Percentiles rank a stretch among this genome's conserved stretches.
Conservation (phyloP, 2,888 invertebrate genomes). For the Cephus spinipes region DNA sequence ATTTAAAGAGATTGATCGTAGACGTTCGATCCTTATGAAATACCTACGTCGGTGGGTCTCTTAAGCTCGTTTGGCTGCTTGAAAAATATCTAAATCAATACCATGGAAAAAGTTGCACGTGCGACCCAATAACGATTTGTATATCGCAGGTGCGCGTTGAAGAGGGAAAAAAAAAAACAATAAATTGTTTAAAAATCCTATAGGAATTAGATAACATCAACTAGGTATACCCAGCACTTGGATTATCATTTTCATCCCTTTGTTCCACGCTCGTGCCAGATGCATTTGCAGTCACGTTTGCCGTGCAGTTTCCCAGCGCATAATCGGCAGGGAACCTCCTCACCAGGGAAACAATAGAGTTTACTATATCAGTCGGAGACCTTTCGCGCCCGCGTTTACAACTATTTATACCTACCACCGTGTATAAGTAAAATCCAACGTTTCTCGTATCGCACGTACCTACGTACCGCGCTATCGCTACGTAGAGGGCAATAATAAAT, state of each 20-base stretch:
- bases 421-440: background rate
- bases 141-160: background rate
- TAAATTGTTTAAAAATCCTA: background rate
- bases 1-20: background rate
- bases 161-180: background rate
- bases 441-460: constrained; percentile 15
- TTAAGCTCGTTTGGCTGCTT: background rate
- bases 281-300: constrained; percentile 11
- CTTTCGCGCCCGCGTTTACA: constrained; percentile 55
- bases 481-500: constrained; percentile 45
- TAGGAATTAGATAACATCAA: background rate
- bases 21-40: background rate
- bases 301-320: constrained; percentile 35
- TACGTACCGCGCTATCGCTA: background rate
- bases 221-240: background rate
- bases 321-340: constrained; percentile 31
- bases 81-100: background rate
- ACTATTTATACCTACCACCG: constrained; percentile 39
- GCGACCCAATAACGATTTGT: background rate
- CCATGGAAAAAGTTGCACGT: background rate
- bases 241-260: constrained; percentile 7
- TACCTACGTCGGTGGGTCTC: background rate
- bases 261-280: constrained; percentile 3
- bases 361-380: constrained; percentile 41
- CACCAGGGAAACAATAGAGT: constrained; percentile 49